Conservation (phyloP, 2,797 vertebrate species). For the Aselliscus stoliczkanus region DNA sequence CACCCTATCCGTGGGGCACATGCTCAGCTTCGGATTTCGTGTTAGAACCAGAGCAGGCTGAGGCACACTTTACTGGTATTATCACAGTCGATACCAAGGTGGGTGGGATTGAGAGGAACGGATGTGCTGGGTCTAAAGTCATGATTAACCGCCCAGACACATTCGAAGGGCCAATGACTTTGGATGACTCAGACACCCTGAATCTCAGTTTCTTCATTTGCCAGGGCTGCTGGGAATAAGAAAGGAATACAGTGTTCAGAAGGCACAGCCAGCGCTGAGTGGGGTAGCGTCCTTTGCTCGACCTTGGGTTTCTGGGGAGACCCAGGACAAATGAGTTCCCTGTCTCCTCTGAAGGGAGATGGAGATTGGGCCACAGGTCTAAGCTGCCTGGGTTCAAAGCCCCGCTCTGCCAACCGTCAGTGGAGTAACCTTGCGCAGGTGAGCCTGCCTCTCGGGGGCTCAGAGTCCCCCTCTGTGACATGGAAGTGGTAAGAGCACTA, state of each 20-base stretch:
- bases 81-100: rapidly evolving
- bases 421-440: rapidly evolving
- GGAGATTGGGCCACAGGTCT: neutral
- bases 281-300: rapidly evolving
- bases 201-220: too few species aligned
- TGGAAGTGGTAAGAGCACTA: rapidly evolving
- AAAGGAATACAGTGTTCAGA: rapidly evolving
- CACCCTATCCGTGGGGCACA: rapidly evolving
- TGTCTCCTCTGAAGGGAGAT: neutral
- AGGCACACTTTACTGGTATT: rapidly evolving
- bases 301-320: neutral
- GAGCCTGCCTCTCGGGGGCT: neutral
- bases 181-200: neutral
- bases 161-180: neutral
- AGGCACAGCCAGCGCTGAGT: neutral
- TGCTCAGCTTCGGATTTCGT: neutral
- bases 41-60: rapidly evolving
- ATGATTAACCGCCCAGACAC: neutral
- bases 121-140: neutral
- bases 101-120: neutral
- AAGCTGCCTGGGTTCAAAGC: neutral
- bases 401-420: neutral
- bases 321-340: neutral
- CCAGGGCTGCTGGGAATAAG: neutral
- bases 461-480: neutral